A percentile compares a stretch with the other conserved stretches of the same genome.
Evolutionary conservation across 2,113 vertebrate species (phyloP).

Genomic region (Platanista minor): DNA sequence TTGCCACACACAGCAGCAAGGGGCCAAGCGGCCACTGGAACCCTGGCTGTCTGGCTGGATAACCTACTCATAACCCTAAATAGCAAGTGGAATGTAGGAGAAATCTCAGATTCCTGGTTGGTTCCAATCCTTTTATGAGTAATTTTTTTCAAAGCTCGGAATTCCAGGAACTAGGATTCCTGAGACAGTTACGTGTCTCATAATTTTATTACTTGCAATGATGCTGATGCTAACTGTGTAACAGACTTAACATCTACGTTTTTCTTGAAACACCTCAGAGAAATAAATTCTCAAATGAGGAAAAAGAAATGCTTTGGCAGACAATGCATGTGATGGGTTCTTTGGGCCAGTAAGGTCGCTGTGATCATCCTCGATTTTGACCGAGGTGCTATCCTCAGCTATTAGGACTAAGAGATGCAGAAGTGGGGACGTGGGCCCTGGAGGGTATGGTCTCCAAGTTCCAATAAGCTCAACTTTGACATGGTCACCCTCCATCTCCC

Average conservation of each 20-base stretch:
- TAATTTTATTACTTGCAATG: neutral
- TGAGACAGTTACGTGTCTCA: neutral
- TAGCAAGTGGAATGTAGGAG: neutral
- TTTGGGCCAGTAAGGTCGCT: neutral
- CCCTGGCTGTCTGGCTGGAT: neutral
- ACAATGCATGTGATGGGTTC: neutral
- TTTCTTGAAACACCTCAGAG: neutral
- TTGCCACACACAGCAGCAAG: neutral
- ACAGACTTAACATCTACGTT: neutral
- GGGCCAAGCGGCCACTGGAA: neutral
- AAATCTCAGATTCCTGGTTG: neutral
- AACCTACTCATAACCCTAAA: neutral
- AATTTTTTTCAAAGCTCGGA: neutral
- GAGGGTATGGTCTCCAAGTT: neutral
- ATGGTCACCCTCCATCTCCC: neutral
- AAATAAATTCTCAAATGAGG: neutral
- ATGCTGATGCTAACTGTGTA: neutral
- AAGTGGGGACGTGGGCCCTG: accelerated
- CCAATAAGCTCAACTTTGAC: neutral
- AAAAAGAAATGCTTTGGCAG: neutral
- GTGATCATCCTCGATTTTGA: neutral
- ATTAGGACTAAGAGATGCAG: neutral
- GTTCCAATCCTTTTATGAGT: neutral
- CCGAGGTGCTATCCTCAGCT: neutral
- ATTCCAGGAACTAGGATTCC: neutral